Evolutionary conservation across 2,797 vertebrate genomes (phyloP).

Genomic region (Scyliorhinus canicula): DNA sequence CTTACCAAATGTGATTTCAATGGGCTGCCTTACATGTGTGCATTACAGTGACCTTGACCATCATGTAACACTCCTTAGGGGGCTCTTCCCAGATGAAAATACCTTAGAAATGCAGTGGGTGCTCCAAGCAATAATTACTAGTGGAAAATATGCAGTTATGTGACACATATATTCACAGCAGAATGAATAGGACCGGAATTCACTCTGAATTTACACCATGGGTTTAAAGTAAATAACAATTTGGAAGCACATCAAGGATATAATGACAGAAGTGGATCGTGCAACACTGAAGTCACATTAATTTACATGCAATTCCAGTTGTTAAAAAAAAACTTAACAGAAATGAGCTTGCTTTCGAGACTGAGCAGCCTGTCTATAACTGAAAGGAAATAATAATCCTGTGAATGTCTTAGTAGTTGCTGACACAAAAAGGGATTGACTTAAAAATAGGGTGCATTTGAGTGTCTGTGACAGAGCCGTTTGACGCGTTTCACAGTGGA

Average conservation of each 20-base stretch:
- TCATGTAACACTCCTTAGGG: slow-evolving; percentile 5
- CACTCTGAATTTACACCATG: slow-evolving; percentile 18
- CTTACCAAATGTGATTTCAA: slow-evolving; percentile 34
- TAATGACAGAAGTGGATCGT: not conserved
- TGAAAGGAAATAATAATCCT: slow-evolving; percentile 25
- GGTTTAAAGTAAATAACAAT: slow-evolving; percentile 9
- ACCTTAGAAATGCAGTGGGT: slow-evolving; percentile 29
- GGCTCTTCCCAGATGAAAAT: slow-evolving; percentile 31
- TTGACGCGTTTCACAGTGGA: slow-evolving; percentile 6
- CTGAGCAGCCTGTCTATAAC: not conserved
- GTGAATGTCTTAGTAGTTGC: slow-evolving; percentile 7
- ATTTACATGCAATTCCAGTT: slow-evolving; percentile 32
- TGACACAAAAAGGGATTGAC: slow-evolving; percentile 11
- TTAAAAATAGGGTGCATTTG: slow-evolving; percentile 4
- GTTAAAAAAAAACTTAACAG: slow-evolving; percentile 21
- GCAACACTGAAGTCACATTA: slow-evolving; percentile 31
- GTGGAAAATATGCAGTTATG: not conserved
- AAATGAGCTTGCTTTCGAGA: slow-evolving; percentile 19
- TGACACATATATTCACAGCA: not conserved
- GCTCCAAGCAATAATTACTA: slow-evolving; percentile 27
- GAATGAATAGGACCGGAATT: not conserved
- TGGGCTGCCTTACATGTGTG: slow-evolving; percentile 6
- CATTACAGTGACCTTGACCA: slow-evolving; percentile 30
- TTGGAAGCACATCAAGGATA: slow-evolving; percentile 27
- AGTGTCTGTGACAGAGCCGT: not conserved